Base-by-base conservation (phyloP, 2,113 vertebrate species). In the Ictalurus furcatus region DNA sequence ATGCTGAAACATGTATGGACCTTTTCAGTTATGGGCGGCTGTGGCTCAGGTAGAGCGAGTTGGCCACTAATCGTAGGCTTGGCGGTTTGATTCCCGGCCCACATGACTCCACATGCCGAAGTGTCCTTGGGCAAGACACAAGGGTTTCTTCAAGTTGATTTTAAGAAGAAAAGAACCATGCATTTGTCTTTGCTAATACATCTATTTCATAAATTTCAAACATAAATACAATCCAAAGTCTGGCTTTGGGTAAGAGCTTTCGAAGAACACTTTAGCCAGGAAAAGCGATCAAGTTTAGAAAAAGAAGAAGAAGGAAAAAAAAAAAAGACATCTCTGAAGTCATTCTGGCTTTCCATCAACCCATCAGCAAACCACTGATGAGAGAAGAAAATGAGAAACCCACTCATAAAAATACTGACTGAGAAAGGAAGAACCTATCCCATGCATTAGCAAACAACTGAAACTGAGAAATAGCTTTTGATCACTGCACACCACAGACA, bases 361-460 rank as follows among this genome's bases (percentile, higher is more conserved):
- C 78, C 40, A 59, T 86, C 88, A 88, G 56, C 79, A 88, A 88
- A 67, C 89, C 79, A 86, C 48, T 91, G 87, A 90, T 88, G 90
- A 90, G 82, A 88, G 83, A 81, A 61, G 59, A 85, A 90, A 88
- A 89, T 85, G 67, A 71, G 84, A 91, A 81, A 52, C 65, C 81
- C 81, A 85, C 86, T 84, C 88, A 91, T 89, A 30, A 58, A 81
- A 90, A 84, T 80, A 58, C 69, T 61, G 80, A 84, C 52, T 58
- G 79, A 81, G 82, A 85, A 82, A 63, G 87, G 58, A 91, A 88
- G 69, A 88, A 71, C 84, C 79, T 69, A 86, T 88, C 87, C 48
- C 61, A 87, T 69, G 89, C 79, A 88, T 90, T 89, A 81, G 89
- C 86, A 87, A 91, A 84, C 89, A 90, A 88, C 63, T 88, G 84